These are phyloP conservation scores for Ahaetulla prasina DNA, from an alignment of 2,113 vertebrate genomes.

Conservation along the genomic window DNA sequence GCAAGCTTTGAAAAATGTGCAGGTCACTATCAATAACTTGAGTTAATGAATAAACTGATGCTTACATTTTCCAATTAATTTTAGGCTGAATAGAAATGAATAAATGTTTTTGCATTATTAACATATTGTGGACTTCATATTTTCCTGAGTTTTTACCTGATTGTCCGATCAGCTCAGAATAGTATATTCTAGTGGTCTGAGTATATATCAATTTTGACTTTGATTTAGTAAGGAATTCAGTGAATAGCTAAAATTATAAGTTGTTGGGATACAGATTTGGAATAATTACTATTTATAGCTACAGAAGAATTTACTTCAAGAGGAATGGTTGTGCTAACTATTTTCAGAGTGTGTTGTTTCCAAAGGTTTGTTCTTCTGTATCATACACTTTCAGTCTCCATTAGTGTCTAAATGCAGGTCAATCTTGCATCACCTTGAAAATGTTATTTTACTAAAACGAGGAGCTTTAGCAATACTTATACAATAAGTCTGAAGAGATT, in stretches of 20 bases:
- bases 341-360: not conserved
- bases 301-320: not conserved
- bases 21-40: not conserved
- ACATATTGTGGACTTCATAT: not conserved
- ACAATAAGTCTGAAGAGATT: not conserved
- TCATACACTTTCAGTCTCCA: not conserved
- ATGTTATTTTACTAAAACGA: not conserved
- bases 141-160: not conserved
- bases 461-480: not conserved
- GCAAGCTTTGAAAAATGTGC: not conserved
- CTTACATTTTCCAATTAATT: not conserved
- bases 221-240: not conserved
- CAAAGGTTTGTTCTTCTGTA: not conserved
- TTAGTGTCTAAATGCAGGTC: not conserved
- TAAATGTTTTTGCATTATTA: not conserved
- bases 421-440: not conserved
- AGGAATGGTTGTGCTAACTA: not conserved
- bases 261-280: not conserved
- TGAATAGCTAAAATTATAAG: not conserved
- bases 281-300: not conserved
- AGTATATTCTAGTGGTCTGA: not conserved
- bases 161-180: not conserved
- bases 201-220: not conserved
- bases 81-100: not conserved
- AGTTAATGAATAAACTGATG: not conserved